phyloP scores from a whole-genome alignment of 2,113 vertebrate species.

The Odontophorus gujanensis region DNA sequence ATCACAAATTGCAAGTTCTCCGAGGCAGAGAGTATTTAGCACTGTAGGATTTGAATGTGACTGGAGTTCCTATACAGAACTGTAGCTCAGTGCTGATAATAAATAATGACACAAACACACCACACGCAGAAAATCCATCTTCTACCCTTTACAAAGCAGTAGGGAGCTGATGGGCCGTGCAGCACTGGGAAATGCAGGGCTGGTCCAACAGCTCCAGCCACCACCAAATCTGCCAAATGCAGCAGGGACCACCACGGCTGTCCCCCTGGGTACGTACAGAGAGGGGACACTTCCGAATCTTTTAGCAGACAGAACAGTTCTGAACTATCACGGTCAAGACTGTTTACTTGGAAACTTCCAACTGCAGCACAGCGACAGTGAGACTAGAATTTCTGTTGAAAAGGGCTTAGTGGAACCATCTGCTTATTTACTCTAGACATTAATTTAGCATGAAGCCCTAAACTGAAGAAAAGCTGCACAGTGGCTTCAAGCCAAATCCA shows the following conservation, averaged over 20 bases:
- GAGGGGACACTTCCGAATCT: not conserved
- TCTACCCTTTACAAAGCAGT: not conserved
- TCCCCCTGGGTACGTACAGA: too few species aligned
- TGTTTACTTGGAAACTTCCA: not conserved
- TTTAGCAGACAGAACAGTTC: not conserved
- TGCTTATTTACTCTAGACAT: not conserved
- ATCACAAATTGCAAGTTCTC: not conserved
- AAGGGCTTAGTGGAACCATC: not conserved
- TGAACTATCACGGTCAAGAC: not conserved
- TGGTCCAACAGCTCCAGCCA: not conserved
- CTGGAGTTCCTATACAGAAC: fast-evolving
- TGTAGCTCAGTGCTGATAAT: not conserved
- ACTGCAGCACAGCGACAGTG: not conserved
- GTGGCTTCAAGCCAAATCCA: not conserved
- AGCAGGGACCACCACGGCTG: too few species aligned
- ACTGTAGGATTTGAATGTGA: fast-evolving
- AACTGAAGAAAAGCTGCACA: not conserved
- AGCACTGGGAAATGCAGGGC: not conserved
- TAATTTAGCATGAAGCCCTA: not conserved
- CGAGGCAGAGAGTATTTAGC: not conserved
- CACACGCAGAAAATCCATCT: not conserved
- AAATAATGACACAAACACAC: fast-evolving
- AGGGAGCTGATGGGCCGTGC: not conserved
- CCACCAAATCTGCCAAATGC: not conserved
- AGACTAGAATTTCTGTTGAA: not conserved